Evolutionary conservation across 2,888 invertebrate genomes (phyloP).

Genomic region (Aphodius granarius): DNA sequence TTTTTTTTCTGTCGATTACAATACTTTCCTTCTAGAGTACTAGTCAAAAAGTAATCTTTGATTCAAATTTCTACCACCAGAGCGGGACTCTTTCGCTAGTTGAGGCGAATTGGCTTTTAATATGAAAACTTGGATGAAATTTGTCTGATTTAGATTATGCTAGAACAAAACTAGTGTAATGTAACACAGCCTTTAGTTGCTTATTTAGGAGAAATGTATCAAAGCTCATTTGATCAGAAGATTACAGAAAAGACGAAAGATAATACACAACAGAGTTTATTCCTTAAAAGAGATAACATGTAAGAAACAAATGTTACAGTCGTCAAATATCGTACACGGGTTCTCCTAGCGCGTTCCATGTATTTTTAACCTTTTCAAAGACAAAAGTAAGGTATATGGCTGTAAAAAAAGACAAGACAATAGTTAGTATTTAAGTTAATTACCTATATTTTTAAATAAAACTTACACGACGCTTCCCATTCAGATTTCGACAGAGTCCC

Average conservation of each 20-base stretch:
- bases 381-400: conserved; percentile 82
- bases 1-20: too few relatives aligned
- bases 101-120: too few relatives aligned
- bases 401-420: conserved; percentile 54
- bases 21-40: too few relatives aligned
- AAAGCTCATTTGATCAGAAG: not conserved
- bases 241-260: not conserved
- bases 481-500: conserved; percentile 88
- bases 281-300: not conserved
- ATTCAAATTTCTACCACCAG: too few relatives aligned
- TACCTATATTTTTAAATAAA: conserved; percentile 22
- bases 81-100: too few relatives aligned
- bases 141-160: too few relatives aligned
- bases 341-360: conserved; percentile 66
- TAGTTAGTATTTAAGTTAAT: conserved; percentile 20
- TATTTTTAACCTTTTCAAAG: conserved; percentile 75
- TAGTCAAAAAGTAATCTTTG: too few relatives aligned
- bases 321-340: conserved; percentile 57
- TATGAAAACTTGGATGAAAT: too few relatives aligned
- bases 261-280: not conserved
- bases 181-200: too few relatives aligned
- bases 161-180: too few relatives aligned
- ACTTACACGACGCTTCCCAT: conserved; percentile 93
- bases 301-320: not conserved
- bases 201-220: too few relatives aligned